A percentile compares a stretch with the other conserved stretches of the same genome.
Evolutionary conservation across 1,140 invertebrate species (phyloP).

Genomic region (Lepidurus arcticus): DNA sequence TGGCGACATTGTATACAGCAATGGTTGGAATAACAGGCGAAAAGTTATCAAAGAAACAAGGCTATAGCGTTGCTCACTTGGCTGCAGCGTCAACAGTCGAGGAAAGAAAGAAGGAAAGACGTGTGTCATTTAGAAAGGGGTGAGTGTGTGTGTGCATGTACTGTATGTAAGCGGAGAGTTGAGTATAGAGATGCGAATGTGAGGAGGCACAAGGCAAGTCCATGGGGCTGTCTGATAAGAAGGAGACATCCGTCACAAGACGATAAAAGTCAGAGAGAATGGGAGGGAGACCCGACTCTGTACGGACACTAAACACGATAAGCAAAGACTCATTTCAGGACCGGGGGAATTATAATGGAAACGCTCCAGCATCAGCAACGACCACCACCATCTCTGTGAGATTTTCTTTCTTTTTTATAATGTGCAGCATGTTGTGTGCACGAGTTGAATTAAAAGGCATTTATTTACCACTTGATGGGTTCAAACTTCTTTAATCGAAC

Average conservation of each 20-base stretch:
- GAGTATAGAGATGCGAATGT: background rate
- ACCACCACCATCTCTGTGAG: slow-evolving; percentile 10
- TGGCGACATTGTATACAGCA: background rate
- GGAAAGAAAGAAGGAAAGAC: too few species aligned
- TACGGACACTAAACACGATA: slow-evolving; percentile 21
- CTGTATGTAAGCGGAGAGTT: too few species aligned
- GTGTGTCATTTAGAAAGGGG: too few species aligned
- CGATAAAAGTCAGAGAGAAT: slow-evolving; percentile 22
- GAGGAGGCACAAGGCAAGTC: slow-evolving; percentile 11
- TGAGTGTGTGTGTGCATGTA: too few species aligned
- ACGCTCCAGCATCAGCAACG: slow-evolving; percentile 3
- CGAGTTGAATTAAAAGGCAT: too few species aligned
- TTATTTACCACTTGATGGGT: too few species aligned
- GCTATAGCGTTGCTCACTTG: too few species aligned
- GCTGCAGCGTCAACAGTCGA: too few species aligned
- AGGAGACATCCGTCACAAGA: slow-evolving; percentile 21
- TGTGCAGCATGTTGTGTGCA: background rate
- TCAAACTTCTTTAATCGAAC: too few species aligned
- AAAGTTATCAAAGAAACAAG: background rate
- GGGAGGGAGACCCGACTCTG: slow-evolving; percentile 20
- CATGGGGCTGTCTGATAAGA: slow-evolving; percentile 13
- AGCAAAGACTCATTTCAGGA: slow-evolving; percentile 14
- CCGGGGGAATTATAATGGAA: slow-evolving; percentile 21
- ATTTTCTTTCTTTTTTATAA: background rate
- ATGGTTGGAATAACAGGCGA: background rate